A percentile compares a stretch with the other conserved stretches of the same genome.
Conservation (phyloP, 2,113 vertebrate species). For the Charina bottae region DNA sequence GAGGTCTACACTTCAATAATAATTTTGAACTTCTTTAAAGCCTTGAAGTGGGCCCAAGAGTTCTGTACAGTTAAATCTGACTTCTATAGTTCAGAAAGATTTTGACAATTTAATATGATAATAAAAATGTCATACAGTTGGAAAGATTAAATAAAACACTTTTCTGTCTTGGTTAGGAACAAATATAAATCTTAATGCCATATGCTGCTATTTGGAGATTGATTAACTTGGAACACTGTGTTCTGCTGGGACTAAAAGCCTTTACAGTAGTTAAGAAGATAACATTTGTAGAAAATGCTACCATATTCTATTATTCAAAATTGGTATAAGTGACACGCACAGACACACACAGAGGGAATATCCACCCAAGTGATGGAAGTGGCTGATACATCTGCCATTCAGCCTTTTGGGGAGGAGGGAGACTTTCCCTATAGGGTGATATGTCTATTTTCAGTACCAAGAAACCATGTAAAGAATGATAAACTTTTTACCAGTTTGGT, state of each 20-base stretch:
- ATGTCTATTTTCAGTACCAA: background rate
- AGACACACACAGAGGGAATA: background rate
- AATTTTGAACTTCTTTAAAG: slow-evolving; percentile 52
- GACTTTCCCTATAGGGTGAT: background rate
- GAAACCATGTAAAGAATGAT: background rate
- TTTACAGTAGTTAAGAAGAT: slow-evolving; percentile 49
- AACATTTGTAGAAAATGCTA: slow-evolving; percentile 39
- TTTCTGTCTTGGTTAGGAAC: slow-evolving; percentile 40
- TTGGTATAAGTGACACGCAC: background rate
- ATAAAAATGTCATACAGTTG: slow-evolving; percentile 67
- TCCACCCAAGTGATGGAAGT: background rate
- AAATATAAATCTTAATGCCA: slow-evolving; percentile 52
- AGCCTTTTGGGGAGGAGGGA: background rate
- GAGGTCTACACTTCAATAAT: slow-evolving; percentile 66
- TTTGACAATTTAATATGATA: slow-evolving; percentile 62
- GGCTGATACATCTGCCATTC: background rate
- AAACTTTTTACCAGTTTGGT: background rate
- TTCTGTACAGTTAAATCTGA: slow-evolving; percentile 63
- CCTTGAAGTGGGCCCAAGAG: slow-evolving; percentile 69
- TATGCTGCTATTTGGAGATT: slow-evolving; percentile 46
- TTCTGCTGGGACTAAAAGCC: background rate
- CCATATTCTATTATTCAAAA: background rate
- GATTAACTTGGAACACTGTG: slow-evolving; percentile 41
- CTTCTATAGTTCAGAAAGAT: slow-evolving; percentile 66
- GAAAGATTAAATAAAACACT: slow-evolving; percentile 64